A percentile compares a stretch with the other conserved stretches of the same genome.
Evolutionary conservation across 1,140 invertebrate genomes (phyloP).

Genomic region (Rhysida immarginata): DNA sequence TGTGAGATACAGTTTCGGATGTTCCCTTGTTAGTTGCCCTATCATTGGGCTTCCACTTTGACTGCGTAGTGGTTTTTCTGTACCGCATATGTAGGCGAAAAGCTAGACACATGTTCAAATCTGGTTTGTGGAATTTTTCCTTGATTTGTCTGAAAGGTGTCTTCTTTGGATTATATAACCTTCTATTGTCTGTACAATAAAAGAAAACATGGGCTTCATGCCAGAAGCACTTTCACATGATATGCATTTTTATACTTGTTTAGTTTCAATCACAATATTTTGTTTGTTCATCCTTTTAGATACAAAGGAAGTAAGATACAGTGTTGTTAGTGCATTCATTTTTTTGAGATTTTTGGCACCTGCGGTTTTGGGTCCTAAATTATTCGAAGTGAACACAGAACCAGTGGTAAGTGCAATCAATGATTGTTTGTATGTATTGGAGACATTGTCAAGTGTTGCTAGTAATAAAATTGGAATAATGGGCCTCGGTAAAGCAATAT

Average conservation of each 20-base stretch:
- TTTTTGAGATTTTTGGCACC: constrained; percentile 88
- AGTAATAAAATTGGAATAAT: too few relatives aligned
- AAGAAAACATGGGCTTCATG: not conserved
- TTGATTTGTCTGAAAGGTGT: not conserved
- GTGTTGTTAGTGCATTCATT: constrained; percentile 84
- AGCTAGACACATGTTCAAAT: constrained; percentile 1
- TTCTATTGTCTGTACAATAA: not conserved
- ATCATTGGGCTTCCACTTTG: too few relatives aligned
- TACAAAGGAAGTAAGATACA: constrained; percentile 72
- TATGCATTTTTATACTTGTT: not conserved
- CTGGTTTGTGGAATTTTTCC: not conserved
- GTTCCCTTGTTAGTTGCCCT: too few relatives aligned
- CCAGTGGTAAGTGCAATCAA: constrained; percentile 67
- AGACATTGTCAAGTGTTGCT: too few relatives aligned
- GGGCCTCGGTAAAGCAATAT: too few relatives aligned
- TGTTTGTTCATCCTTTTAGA: constrained; percentile 31
- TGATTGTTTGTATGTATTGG: too few relatives aligned
- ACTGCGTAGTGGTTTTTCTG: too few relatives aligned
- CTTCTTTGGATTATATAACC: not conserved
- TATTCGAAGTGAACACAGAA: constrained; percentile 77
- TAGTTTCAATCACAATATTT: not conserved
- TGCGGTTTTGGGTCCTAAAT: constrained; percentile 73
- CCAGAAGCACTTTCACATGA: not conserved
- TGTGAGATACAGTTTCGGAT: too few relatives aligned
- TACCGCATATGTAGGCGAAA: too few relatives aligned